phyloP scores from a whole-genome alignment of 2,888 invertebrate genomes.

The Orgyia antiqua region DNA sequence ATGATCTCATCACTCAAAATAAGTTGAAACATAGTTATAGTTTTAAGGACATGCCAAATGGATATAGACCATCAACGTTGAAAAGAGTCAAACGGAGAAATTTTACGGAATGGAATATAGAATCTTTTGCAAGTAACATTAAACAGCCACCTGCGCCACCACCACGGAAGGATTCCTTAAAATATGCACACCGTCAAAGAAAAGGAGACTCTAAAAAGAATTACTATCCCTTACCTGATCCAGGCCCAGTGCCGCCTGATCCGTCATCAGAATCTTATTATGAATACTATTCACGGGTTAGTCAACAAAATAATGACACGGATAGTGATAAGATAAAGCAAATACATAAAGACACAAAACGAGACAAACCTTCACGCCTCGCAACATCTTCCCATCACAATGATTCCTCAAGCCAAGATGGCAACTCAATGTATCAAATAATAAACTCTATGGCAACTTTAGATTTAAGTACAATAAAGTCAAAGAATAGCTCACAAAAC shows the following conservation, averaged over 20 bases:
- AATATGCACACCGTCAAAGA: conserved; percentile 72
- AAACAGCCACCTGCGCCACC: conserved; percentile 63
- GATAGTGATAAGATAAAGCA: conserved; percentile 69
- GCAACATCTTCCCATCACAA: conserved; percentile 4
- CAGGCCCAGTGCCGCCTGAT: conserved; percentile 65
- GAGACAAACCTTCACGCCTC: conserved; percentile 34
- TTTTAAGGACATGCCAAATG: conserved; percentile 80
- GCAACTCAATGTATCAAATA: conserved; percentile 61
- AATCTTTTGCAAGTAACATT: conserved; percentile 52
- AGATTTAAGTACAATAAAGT: conserved; percentile 60
- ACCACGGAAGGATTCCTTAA: conserved; percentile 69
- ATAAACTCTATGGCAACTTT: conserved; percentile 71
- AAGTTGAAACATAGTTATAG: conserved; percentile 76
- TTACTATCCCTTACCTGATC: conserved; percentile 63
- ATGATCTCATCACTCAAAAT: conserved; percentile 72
- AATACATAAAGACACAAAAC: conserved; percentile 53
- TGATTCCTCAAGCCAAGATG: conserved; percentile 32
- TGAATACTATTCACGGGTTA: conserved; percentile 72
- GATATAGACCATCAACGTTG: conserved; percentile 79
- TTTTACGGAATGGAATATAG: conserved; percentile 79
- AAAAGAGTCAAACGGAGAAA: conserved; percentile 75
- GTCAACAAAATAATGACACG: conserved; percentile 70
- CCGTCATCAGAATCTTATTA: conserved; percentile 72
- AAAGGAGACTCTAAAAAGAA: conserved; percentile 65
- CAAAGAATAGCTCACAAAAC: conserved; percentile 53